Conservation (phyloP, 1,140 invertebrate genomes). For the Hermetia illucens region DNA sequence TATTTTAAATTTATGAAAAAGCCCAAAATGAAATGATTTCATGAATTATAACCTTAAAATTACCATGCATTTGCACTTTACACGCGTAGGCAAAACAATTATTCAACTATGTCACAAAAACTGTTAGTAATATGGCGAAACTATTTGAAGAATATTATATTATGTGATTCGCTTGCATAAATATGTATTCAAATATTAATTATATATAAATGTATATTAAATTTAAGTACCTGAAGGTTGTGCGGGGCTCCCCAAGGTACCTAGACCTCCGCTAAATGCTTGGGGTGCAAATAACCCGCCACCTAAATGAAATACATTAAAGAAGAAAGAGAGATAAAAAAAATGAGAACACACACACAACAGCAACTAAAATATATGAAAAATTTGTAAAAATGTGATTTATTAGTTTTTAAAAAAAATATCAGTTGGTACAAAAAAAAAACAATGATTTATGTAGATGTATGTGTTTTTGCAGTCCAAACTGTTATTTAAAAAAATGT, state of each 20-base stretch:
- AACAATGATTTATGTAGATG: not conserved
- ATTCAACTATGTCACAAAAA: too few relatives aligned
- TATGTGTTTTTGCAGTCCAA: not conserved
- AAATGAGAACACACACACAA: not conserved
- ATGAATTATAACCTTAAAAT: too few relatives aligned
- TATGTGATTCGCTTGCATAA: too few relatives aligned
- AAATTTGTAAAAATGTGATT: not conserved
- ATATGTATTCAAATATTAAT: too few relatives aligned
- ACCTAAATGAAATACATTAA: constrained; percentile 2
- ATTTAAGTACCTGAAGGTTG: constrained; percentile 6
- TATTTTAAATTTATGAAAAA: too few relatives aligned
- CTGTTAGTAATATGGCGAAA: too few relatives aligned
- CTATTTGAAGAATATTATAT: too few relatives aligned
- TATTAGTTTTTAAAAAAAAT: not conserved
- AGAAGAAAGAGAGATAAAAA: not conserved
- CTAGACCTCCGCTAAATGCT: constrained; percentile 6
- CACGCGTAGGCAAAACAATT: too few relatives aligned
- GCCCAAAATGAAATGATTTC: too few relatives aligned
- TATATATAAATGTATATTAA: too few relatives aligned
- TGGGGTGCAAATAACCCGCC: constrained; percentile 8
- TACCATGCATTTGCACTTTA: too few relatives aligned
- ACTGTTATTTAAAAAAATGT: not conserved
- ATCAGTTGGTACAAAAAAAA: not conserved
- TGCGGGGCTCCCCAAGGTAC: constrained; percentile 7
- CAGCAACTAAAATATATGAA: not conserved